Evolutionary conservation across 1,140 invertebrate genomes (phyloP), one percentile per base, ranked within the genome.

Genomic region (Cyclina sinensis): DNA sequence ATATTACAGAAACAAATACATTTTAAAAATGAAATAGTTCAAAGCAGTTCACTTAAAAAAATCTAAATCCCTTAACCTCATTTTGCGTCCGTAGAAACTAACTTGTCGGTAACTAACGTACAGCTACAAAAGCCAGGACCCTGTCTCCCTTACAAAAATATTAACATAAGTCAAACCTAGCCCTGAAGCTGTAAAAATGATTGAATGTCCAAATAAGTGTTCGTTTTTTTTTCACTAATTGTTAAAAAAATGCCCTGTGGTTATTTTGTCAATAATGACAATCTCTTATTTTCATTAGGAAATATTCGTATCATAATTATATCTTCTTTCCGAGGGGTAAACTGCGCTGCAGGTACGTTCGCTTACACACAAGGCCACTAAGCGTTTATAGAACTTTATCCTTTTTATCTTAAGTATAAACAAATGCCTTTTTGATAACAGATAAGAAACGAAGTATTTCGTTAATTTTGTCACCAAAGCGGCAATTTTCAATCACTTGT

Each of bases 141-240:
- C 46, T 51, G 74, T 54, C 74, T 35, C 74, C 48, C 27, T 0
- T 57, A 78, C 16, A 24, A 51, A 51, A 78, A 78, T 78, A 78
- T 78, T 78, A 48, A n/a, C 32, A 35, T 54, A 62, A 35, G 79
- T 81, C 57, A 65, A 62, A 18, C 0, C 21, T 2, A 27, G 35
- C 54, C 79, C 79, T 43, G 7, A 21, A 81, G 59, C 59, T 57
- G 51, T 65, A 14, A 65, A 37, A 65, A 62, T 81, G 79, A 81
- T 81, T 62, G 79, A 81, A 65, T 21, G 57, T 43, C 48, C 32
- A 24, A 3, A 12, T 35, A 43, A 62, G 59, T 81, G 79, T 81
- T 57, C 54, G 16, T 81, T 62, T 24, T 81, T 62, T 24, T 43
- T 30, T 35, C 79, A 65, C 79, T 81, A 81, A 81, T 65, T 81